Evolutionary conservation across 2,113 vertebrate genomes (phyloP).

Genomic region (Engystomops pustulosus): DNA sequence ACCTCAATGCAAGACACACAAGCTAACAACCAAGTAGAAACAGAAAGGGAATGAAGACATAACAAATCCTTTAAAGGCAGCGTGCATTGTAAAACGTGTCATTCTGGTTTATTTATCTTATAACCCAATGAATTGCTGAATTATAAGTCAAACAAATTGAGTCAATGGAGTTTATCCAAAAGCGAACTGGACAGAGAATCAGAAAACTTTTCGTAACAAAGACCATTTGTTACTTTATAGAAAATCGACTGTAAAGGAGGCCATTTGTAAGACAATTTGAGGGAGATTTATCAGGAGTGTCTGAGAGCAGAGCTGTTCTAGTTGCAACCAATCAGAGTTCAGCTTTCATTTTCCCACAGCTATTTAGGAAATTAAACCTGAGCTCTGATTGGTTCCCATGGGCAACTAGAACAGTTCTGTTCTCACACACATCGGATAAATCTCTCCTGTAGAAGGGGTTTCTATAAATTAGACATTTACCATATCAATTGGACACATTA

Average conservation of each 20-base stretch:
- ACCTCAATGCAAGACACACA: not conserved
- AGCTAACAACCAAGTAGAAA: not conserved
- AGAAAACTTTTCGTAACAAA: constrained; percentile 11
- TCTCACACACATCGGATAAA: not conserved
- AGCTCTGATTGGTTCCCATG: too few relatives aligned
- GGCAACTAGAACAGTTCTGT: too few relatives aligned
- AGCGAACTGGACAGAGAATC: not conserved
- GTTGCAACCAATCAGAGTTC: too few relatives aligned
- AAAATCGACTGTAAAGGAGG: not conserved
- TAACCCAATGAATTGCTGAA: constrained; percentile 10
- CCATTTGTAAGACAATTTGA: not conserved
- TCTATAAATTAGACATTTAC: not conserved
- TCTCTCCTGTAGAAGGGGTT: not conserved
- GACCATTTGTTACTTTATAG: constrained; percentile 22
- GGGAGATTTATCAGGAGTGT: too few relatives aligned
- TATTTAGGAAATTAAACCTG: too few relatives aligned
- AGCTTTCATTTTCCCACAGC: too few relatives aligned
- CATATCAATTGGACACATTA: not conserved
- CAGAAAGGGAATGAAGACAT: constrained; percentile 20
- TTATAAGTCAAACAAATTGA: constrained; percentile 19
- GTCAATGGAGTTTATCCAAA: constrained; percentile 13
- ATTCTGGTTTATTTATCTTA: constrained; percentile 36
- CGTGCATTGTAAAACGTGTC: constrained; percentile 6
- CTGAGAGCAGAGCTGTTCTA: too few relatives aligned
- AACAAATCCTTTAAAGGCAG: constrained; percentile 37